Conservation (phyloP, 2,888 invertebrate species). For the Choreutis nemorana region DNA sequence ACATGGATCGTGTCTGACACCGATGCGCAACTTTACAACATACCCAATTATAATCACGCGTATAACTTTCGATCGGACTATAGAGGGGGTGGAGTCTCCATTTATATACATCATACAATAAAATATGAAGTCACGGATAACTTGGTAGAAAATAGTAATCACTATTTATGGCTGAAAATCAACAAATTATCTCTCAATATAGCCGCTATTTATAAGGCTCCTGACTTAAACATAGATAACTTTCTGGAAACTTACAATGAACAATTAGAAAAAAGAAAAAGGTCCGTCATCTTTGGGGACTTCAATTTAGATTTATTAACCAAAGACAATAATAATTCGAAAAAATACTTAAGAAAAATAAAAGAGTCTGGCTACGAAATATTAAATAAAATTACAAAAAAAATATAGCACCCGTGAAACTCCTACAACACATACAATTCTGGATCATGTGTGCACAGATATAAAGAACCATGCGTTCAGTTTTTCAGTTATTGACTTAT, state of each 20-base stretch:
- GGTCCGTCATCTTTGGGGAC: too few relatives aligned
- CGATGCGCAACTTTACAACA: constrained; percentile 1
- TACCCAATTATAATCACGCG: constrained; percentile 9
- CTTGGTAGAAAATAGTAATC: constrained; percentile 6
- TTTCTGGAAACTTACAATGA: background rate
- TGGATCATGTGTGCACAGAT: too few relatives aligned
- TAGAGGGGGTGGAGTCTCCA: constrained; percentile 9
- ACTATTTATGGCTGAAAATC: constrained; percentile 9
- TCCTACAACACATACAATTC: too few relatives aligned
- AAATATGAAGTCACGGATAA: constrained; percentile 7
- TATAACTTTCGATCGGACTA: constrained; percentile 7
- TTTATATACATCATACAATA: constrained; percentile 8
- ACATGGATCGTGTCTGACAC: constrained; percentile 5
- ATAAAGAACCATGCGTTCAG: too few relatives aligned
- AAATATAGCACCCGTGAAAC: too few relatives aligned
- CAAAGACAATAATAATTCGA: too few relatives aligned
- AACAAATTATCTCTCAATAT: constrained; percentile 7
- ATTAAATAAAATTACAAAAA: too few relatives aligned
- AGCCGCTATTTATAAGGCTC: constrained; percentile 10
- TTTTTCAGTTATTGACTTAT: too few relatives aligned
- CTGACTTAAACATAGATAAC: constrained; percentile 5
- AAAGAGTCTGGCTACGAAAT: too few relatives aligned
- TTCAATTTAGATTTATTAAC: too few relatives aligned
- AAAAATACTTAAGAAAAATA: too few relatives aligned
- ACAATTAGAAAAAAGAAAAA: constrained; percentile 1